Conservation (phyloP, 2,797 vertebrate species). For the Sandelia bainsii region DNA sequence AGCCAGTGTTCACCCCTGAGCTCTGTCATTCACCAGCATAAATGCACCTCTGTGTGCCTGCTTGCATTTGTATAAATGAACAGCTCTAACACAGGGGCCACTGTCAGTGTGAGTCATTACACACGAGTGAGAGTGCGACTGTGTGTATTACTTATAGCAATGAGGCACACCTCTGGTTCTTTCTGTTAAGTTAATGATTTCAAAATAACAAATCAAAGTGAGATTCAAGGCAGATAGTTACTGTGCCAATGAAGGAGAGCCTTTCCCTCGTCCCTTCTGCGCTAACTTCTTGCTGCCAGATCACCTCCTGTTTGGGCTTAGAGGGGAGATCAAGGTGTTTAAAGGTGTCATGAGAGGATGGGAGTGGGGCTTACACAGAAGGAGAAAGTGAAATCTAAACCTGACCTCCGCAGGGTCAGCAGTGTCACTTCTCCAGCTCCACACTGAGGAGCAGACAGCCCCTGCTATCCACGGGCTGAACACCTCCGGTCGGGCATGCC, state of each 20-base stretch:
- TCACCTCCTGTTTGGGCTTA: conserved; percentile 23
- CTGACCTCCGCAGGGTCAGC: conserved; percentile 16
- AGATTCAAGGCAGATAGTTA: conserved; percentile 34
- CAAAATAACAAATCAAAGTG: conserved; percentile 43
- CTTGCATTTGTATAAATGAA: conserved; percentile 39
- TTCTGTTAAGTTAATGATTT: conserved; percentile 52
- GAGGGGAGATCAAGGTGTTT: conserved; percentile 14
- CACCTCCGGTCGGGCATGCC: conserved; percentile 54
- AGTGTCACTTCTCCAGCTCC: conserved; percentile 42
- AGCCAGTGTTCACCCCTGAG: conserved; percentile 67
- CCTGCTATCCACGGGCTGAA: conserved; percentile 38
- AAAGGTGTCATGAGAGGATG: conserved; percentile 10
- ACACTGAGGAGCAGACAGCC: conserved; percentile 36
- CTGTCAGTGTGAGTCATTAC: conserved; percentile 61
- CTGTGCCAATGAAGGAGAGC: conserved; percentile 6
- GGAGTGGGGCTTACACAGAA: conserved; percentile 1
- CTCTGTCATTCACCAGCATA: conserved; percentile 60
- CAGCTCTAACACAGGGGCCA: conserved; percentile 63
- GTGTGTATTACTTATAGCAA: conserved; percentile 13
- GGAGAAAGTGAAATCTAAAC: conserved; percentile 35
- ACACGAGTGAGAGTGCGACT: conserved; percentile 11
- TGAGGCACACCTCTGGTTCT: conserved; percentile 31
- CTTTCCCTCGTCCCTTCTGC: not conserved
- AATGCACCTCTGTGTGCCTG: conserved; percentile 68
- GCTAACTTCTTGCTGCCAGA: conserved; percentile 13